Conservation (phyloP, 2,888 invertebrate species). For the Acanthosepion esculentum region DNA sequence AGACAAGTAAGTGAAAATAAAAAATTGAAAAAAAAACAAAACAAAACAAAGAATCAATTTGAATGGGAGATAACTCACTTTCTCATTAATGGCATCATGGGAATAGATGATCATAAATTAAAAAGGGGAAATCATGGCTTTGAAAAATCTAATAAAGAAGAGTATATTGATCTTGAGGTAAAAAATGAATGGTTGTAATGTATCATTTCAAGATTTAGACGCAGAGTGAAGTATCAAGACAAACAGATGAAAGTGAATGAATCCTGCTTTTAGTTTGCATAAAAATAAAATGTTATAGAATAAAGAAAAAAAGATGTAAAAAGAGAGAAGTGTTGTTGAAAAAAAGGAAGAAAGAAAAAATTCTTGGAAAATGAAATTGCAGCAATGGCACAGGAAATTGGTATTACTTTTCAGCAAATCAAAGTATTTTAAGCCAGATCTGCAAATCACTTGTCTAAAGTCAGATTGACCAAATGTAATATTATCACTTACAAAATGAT, state of each 20-base stretch:
- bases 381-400: not conserved
- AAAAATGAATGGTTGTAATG: not conserved
- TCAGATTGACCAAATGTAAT: not conserved
- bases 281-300: not conserved
- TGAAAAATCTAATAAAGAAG: slow-evolving; percentile 11
- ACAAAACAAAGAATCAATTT: not conserved
- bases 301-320: not conserved
- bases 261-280: not conserved
- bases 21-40: not conserved
- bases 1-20: not conserved
- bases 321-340: not conserved
- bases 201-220: not conserved
- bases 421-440: not conserved
- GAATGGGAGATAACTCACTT: not conserved
- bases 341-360: not conserved
- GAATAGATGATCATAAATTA: not conserved
- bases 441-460: not conserved
- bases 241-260: not conserved
- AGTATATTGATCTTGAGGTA: not conserved
- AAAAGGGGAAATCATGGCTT: not conserved
- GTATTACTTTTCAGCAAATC: not conserved
- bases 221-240: not conserved
- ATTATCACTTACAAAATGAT: not conserved
- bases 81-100: not conserved
- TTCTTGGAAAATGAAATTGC: too few species aligned